Evolutionary conservation across 2,888 invertebrate genomes (phyloP).

Genomic region (Trachelus iudaicus): DNA sequence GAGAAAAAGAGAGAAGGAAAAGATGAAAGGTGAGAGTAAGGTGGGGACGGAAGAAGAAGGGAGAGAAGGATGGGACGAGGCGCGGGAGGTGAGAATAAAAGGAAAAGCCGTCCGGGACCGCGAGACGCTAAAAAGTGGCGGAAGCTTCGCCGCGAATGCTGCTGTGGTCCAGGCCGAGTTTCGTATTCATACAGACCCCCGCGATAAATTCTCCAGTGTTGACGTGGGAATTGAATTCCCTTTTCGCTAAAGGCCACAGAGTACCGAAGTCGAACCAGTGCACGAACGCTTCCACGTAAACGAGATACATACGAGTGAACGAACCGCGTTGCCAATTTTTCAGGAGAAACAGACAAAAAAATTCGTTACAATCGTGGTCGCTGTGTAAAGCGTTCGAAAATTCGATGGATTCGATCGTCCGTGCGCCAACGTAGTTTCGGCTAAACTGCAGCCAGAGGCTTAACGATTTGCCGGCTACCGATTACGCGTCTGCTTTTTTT

Average conservation of each 20-base stretch:
- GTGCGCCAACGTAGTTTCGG: background rate
- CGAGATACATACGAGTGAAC: background rate
- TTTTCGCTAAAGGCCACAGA: constrained; percentile 23
- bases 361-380: background rate
- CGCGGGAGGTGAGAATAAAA: constrained; percentile 8
- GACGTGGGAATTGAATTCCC: constrained; percentile 58
- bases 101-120: constrained; percentile 1
- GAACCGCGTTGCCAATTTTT: background rate
- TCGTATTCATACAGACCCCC: constrained; percentile 43
- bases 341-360: background rate
- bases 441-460: background rate
- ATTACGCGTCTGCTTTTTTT: background rate
- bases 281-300: background rate
- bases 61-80: background rate
- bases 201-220: constrained; percentile 57
- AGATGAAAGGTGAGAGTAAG: constrained; percentile 2
- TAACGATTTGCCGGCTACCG: background rate
- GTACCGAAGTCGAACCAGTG: constrained; percentile 1
- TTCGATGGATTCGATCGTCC: background rate
- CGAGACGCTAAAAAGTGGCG: constrained; percentile 1
- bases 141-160: constrained; percentile 18
- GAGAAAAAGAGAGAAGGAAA: background rate
- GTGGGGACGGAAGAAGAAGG: background rate
- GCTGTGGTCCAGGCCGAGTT: constrained; percentile 27
- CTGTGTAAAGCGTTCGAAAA: background rate